Evolutionary conservation across 2,113 vertebrate genomes (phyloP).

Genomic region (Otolemur garnettii): DNA sequence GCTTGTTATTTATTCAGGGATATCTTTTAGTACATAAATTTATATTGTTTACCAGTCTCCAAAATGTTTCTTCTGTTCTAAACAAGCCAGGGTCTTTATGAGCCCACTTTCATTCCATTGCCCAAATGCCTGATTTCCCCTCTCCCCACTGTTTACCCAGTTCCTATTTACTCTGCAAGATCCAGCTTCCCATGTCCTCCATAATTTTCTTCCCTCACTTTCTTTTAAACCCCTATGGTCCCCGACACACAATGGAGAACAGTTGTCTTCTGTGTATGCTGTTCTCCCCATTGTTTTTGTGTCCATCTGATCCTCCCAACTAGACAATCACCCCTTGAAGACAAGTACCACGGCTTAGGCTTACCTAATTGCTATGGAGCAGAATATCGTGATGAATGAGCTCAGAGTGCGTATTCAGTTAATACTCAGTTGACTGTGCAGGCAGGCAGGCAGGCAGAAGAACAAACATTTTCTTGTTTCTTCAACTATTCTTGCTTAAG

Average conservation of each 20-base stretch:
- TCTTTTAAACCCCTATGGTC: not conserved
- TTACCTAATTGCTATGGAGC: not conserved
- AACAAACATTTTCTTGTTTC: conserved; percentile 53
- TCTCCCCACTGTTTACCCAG: not conserved
- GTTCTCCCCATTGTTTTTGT: not conserved
- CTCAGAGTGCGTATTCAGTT: not conserved
- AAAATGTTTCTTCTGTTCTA: not conserved
- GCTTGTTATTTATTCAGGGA: not conserved
- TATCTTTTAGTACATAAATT: not conserved
- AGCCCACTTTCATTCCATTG: not conserved
- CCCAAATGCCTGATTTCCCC: not conserved
- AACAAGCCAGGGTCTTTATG: not conserved
- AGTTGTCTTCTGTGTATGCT: not conserved
- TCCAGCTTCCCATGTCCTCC: not conserved
- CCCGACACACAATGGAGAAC: not conserved
- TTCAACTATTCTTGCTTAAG: conserved; percentile 39
- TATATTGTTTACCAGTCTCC: not conserved
- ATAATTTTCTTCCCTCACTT: not conserved
- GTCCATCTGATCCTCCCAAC: not conserved
- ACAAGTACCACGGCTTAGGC: not conserved
- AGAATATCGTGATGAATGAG: not conserved
- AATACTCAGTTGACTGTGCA: not conserved
- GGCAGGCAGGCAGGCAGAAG: not conserved
- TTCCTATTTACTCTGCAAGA: not conserved
- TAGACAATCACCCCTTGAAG: not conserved